Evolutionary conservation across 2,797 vertebrate genomes (phyloP).

Genomic region (Staurois parvus): DNA sequence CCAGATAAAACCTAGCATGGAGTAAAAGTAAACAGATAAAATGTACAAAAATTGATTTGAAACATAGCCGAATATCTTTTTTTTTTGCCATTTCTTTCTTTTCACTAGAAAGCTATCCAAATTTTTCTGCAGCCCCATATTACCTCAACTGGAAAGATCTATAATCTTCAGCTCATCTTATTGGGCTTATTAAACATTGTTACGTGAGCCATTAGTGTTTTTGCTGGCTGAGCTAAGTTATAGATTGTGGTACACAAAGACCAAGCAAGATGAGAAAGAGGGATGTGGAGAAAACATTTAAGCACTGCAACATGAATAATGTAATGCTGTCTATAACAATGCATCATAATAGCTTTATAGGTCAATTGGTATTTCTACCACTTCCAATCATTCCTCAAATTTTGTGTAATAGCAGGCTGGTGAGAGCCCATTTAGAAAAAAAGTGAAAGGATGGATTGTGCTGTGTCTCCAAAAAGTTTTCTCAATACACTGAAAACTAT

Average conservation of each 20-base stretch:
- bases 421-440: not conserved
- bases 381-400: constrained; percentile 13
- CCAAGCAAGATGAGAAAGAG: not conserved
- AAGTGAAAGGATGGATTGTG: not conserved
- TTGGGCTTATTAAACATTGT: not conserved
- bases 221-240: not conserved
- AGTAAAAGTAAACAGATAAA: not conserved
- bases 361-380: constrained; percentile 2
- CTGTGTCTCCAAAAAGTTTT: not conserved
- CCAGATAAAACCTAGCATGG: not conserved
- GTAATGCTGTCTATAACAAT: constrained; percentile 35
- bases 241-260: constrained; percentile 1
- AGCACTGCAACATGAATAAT: constrained; percentile 37
- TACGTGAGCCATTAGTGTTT: not conserved
- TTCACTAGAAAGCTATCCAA: not conserved
- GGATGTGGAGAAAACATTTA: constrained; percentile 25
- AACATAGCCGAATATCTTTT: not conserved
- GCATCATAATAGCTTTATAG: constrained; percentile 34
- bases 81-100: not conserved
- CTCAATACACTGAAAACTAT: not conserved
- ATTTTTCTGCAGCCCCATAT: not conserved
- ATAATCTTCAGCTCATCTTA: not conserved
- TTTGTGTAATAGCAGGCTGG: not conserved
- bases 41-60: not conserved
- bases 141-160: constrained; percentile 2